phyloP scores from a whole-genome alignment of 1,140 invertebrate genomes.

The Hyphantria cunea region DNA sequence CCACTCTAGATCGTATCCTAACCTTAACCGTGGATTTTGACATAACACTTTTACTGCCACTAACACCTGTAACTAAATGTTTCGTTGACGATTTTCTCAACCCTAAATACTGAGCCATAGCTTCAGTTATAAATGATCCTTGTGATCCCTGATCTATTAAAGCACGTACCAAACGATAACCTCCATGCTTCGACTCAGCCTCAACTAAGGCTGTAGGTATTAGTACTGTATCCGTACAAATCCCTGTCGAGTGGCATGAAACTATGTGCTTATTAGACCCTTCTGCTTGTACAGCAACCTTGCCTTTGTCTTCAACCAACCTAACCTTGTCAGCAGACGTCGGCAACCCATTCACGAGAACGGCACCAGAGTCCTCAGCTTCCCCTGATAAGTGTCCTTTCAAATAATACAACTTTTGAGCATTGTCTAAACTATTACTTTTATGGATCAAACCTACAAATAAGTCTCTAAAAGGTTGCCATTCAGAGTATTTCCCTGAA shows the following conservation, averaged over 20 bases:
- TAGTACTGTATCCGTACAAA: not conserved
- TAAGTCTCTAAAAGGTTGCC: not conserved
- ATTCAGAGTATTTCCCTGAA: not conserved
- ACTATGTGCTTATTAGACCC: not conserved
- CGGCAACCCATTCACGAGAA: not conserved
- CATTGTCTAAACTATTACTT: not conserved
- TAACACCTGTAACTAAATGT: not conserved
- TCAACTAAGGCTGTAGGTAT: slow-evolving; percentile 4
- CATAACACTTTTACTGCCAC: not conserved
- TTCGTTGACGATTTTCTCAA: slow-evolving; percentile 3
- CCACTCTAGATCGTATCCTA: not conserved
- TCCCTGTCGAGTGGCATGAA: slow-evolving; percentile 7
- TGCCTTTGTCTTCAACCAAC: not conserved
- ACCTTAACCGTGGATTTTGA: not conserved
- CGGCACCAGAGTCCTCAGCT: not conserved
- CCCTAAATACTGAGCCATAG: slow-evolving; percentile 3
- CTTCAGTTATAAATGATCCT: slow-evolving; percentile 4
- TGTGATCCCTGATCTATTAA: slow-evolving; percentile 14
- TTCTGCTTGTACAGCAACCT: slow-evolving; percentile 2
- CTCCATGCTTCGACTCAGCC: slow-evolving; percentile 2
- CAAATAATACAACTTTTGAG: not conserved
- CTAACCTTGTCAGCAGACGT: not conserved
- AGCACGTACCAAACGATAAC: not conserved
- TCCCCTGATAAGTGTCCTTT: not conserved
- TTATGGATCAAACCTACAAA: not conserved